These are phyloP conservation scores for Jaculus jaculus DNA, from an alignment of 2,113 vertebrate genomes.

Conservation along the genomic window DNA sequence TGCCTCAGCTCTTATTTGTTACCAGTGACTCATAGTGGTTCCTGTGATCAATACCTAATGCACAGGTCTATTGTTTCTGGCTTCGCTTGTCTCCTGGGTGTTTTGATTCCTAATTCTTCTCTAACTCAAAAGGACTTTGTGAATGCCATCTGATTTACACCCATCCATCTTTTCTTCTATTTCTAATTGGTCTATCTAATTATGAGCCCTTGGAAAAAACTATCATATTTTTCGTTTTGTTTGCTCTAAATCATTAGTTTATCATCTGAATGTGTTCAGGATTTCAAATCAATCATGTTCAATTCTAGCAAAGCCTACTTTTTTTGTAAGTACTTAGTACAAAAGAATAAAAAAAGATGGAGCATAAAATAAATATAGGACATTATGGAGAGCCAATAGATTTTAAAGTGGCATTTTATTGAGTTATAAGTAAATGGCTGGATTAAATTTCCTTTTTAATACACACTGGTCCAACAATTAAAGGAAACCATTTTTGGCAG, in stretches of 20 bases:
- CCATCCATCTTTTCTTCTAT: not conserved
- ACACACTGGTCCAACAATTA: conserved; percentile 51
- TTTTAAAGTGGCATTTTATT: conserved; percentile 51
- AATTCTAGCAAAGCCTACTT: not conserved
- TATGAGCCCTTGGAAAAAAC: not conserved
- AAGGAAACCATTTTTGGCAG: conserved; percentile 65
- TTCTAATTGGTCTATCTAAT: conserved; percentile 51
- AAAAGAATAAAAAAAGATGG: not conserved
- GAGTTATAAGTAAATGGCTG: conserved; percentile 49
- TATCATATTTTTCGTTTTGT: not conserved
- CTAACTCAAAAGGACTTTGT: conserved; percentile 30
- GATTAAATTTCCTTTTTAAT: conserved; percentile 58
- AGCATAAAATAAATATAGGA: not conserved
- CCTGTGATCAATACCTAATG: conserved; percentile 38
- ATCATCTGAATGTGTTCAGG: not conserved
- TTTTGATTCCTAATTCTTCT: not conserved
- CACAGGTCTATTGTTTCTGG: conserved; percentile 35
- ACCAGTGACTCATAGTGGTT: conserved; percentile 37
- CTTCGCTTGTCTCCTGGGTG: not conserved
- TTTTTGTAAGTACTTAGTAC: not conserved
- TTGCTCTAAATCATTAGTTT: conserved; percentile 3
- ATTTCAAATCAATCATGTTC: not conserved
- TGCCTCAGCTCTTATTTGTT: conserved; percentile 28
- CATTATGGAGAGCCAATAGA: conserved; percentile 34
- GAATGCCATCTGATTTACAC: not conserved